Percentiles rank a stretch among this genome's conserved stretches.
Conservation (phyloP, 1,140 invertebrate species). For the Anagrus nilaparvatae region DNA sequence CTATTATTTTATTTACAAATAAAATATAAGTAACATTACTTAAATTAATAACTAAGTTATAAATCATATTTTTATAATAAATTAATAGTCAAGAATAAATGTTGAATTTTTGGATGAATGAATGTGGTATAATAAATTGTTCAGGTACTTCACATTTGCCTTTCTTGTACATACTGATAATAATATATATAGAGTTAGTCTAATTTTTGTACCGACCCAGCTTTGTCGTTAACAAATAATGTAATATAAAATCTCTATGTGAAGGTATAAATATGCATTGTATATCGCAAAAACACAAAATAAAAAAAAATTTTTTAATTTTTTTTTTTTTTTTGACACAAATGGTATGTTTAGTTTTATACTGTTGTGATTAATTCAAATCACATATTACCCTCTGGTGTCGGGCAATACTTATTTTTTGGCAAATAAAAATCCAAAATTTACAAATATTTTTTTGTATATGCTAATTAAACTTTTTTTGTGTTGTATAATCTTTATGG, state of each 20-base stretch:
- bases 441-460: neutral
- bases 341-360: no score
- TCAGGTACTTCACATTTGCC: conserved; percentile 43
- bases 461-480: neutral
- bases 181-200: conserved; percentile 33
- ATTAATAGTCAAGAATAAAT: conserved; percentile 12
- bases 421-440: conserved; percentile 16
- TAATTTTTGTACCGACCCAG: conserved; percentile 34
- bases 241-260: conserved; percentile 22
- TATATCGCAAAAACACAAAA: conserved; percentile 19
- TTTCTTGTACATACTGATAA: conserved; percentile 39
- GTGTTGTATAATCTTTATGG: neutral
- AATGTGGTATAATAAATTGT: conserved; percentile 26
- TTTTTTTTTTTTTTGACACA: no score
- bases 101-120: no score
- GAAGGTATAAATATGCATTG: conserved; percentile 23
- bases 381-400: no score
- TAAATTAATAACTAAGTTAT: conserved; percentile 4
- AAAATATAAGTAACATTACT: neutral
- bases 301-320: conserved; percentile 25
- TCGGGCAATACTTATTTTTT: no score
- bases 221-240: no score
- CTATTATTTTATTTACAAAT: neutral
- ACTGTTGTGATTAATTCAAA: no score
- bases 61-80: conserved; percentile 13